Percentiles rank a stretch among this genome's conserved stretches.
Conservation (phyloP, 2,888 invertebrate genomes). For the Dicycla oo region DNA sequence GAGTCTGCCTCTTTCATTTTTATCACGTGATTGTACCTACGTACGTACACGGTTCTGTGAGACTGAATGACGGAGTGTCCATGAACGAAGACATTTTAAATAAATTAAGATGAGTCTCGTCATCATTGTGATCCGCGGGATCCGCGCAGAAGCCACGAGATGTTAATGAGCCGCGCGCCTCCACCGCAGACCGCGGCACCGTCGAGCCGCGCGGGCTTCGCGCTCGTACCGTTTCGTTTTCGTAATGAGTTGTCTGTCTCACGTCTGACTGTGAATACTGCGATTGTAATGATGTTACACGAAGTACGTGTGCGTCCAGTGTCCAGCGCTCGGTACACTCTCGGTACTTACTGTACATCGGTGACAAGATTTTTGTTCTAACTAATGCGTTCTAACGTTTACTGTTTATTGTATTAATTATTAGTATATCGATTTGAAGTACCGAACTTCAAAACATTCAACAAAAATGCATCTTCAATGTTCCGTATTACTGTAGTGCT, state of each 20-base stretch:
- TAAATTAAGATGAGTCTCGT: slow-evolving; percentile 57
- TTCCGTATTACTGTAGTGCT: not conserved
- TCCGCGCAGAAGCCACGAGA: slow-evolving; percentile 30
- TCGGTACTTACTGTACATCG: not conserved
- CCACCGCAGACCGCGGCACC: too few species aligned
- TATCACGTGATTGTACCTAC: not conserved
- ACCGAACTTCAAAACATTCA: not conserved
- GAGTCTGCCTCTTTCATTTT: not conserved
- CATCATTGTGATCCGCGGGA: slow-evolving; percentile 55
- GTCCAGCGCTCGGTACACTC: not conserved
- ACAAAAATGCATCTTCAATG: not conserved
- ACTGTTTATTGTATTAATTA: too few species aligned
- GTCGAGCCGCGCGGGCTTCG: not conserved
- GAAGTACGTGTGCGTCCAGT: not conserved
- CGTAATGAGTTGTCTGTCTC: not conserved
- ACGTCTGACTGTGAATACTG: not conserved
- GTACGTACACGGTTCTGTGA: not conserved
- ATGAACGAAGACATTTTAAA: slow-evolving; percentile 49
- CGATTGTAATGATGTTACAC: not conserved
- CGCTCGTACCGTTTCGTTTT: too few species aligned
- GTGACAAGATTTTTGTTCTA: not conserved
- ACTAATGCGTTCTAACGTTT: not conserved
- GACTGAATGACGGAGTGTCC: not conserved
- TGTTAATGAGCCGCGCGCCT: slow-evolving; percentile 38
- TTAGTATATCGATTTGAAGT: too few species aligned